phyloP scores from a whole-genome alignment of 64 coral and sea anemone genomes.

The Actinia tenebrosa region DNA sequence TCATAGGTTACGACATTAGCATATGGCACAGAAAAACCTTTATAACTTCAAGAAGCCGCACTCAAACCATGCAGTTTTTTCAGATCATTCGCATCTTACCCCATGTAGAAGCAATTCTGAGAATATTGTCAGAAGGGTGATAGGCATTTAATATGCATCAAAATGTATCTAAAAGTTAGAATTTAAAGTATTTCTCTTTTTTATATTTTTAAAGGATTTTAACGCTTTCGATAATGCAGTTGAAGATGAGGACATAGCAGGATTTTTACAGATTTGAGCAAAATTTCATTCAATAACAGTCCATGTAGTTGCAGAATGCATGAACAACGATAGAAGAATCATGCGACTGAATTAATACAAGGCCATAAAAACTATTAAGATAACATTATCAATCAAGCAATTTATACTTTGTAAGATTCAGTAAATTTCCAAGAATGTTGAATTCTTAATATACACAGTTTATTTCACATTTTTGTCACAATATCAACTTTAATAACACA shows the following conservation, averaged over 20 bases:
- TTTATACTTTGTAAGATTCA: conserved; percentile 13
- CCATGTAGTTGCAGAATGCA: background rate
- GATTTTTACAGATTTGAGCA: conserved; percentile 46
- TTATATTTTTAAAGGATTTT: conserved; percentile 44
- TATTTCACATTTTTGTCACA: background rate
- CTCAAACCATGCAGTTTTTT: too few species aligned
- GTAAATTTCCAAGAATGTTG: background rate
- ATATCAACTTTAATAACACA: background rate
- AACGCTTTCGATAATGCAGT: conserved; percentile 60
- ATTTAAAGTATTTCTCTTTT: background rate
- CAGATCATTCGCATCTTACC: too few species aligned
- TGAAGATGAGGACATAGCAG: conserved; percentile 42
- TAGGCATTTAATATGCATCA: too few species aligned
- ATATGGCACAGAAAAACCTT: too few species aligned
- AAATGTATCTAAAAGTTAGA: background rate
- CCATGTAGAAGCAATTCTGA: too few species aligned
- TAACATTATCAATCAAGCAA: background rate
- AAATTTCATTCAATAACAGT: background rate
- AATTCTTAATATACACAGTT: background rate
- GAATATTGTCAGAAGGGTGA: too few species aligned
- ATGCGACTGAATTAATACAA: background rate
- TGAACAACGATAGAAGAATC: background rate
- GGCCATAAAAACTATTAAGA: background rate
- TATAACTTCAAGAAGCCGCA: too few species aligned
- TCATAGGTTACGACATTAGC: too few species aligned